phyloP scores from a whole-genome alignment of 1,140 invertebrate species.

The Hyphantria cunea region DNA sequence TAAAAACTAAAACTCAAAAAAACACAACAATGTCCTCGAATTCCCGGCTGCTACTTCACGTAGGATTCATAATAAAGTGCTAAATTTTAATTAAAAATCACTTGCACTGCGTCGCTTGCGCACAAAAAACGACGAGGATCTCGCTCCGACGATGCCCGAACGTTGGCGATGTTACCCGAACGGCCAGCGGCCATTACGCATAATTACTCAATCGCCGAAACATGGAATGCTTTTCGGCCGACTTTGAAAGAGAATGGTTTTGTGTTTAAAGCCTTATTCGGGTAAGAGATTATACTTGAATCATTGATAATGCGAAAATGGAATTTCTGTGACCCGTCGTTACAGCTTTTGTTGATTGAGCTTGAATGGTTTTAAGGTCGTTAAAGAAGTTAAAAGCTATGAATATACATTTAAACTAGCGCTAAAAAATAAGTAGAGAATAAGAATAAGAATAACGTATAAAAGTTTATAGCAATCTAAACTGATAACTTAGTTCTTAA shows the following conservation, averaged over 20 bases:
- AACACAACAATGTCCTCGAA: no score
- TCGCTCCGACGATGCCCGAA: constrained; percentile 49
- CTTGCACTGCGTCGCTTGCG: constrained; percentile 30
- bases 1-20: neutral
- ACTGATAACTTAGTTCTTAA: no score
- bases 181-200: constrained; percentile 48
- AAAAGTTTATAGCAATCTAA: no score
- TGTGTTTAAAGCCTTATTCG: constrained; percentile 27
- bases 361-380: constrained; percentile 7
- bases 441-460: no score
- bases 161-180: constrained; percentile 45
- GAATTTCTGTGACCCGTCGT: constrained; percentile 16
- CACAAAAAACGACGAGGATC: constrained; percentile 46
- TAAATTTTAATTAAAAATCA: constrained; percentile 67
- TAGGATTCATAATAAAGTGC: constrained; percentile 66
- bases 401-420: neutral
- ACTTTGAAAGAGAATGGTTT: constrained; percentile 32
- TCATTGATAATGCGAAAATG: constrained; percentile 28
- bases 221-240: constrained; percentile 34
- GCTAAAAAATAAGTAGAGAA: no score
- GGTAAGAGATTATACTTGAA: constrained; percentile 23
- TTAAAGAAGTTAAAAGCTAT: neutral
- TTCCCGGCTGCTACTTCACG: no score
- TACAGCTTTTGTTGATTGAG: constrained; percentile 10
- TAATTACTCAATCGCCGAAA: constrained; percentile 69